A percentile compares a stretch with the other conserved stretches of the same genome.
phyloP scores from a whole-genome alignment of 2,797 vertebrate species.

The Glyptemys insculpta region DNA sequence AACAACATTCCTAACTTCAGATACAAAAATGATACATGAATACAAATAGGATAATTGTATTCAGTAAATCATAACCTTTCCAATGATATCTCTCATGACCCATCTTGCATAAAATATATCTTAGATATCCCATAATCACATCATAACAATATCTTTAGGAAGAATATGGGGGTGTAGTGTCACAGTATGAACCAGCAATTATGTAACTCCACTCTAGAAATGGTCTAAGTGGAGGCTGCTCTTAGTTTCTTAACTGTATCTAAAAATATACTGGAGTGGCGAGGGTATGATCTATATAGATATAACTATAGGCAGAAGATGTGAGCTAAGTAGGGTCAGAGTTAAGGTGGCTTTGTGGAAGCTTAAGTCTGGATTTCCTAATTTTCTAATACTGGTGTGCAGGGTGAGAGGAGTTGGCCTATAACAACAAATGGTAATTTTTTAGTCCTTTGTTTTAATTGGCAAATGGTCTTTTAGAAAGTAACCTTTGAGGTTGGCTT shows the following conservation, averaged over 20 bases:
- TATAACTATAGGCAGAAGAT: neutral
- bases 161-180: no score
- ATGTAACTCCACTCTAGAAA: neutral
- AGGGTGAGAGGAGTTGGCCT: neutral
- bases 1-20: no score
- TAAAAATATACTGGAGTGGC: neutral
- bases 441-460: neutral
- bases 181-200: no score
- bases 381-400: neutral
- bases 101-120: no score
- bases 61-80: no score
- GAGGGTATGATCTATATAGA: neutral
- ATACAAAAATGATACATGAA: no score
- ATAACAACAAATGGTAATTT: neutral
- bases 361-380: neutral
- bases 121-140: no score
- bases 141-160: no score
- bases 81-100: no score
- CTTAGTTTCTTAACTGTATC: neutral
- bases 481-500: neutral
- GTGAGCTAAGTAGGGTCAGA: neutral
- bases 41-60: no score
- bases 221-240: neutral
- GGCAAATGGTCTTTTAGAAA: neutral
- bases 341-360: neutral